Base-by-base conservation (phyloP, 2,888 invertebrate species). In the Imbricaverruca yamaguchii region DNA sequence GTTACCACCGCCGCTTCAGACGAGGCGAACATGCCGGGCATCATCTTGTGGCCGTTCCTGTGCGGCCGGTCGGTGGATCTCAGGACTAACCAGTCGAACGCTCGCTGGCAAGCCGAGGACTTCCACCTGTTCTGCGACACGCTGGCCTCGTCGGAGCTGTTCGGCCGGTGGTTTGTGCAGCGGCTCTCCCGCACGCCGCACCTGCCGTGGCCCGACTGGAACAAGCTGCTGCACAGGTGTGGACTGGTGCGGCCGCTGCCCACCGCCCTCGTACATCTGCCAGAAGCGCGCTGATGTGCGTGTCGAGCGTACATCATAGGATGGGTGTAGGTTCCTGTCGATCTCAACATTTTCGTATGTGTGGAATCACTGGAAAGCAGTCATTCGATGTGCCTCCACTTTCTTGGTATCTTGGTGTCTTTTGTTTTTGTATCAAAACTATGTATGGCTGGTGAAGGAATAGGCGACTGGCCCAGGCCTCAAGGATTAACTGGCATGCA, bases 121-220 rank as follows among this genome's bases (percentile, higher is more conserved):
- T 74, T 74, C 74, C 74, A 74, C 74, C 55, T 74, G 74, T 74
- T 74, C 74, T 74, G 74, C 74, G 74, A 74, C 74, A 74, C 74
- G 55, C 74, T 74, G 55, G 74, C 74, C 55, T 74, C 74, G 74
- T 10, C 53, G 53, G 53, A 53, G 74, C 74, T 74, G 21, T 74
- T 74, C 74, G 21, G 55, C 55, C 74, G 55, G 9, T 74, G 74
- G 74, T 74, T 74, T 23, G 74, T 74, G 18, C 21, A 21, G 55
- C 53, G 74, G 9, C 74, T 74, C 10, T 53, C 18, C 21, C 23
- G 53, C 74, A 21, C 74, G 18, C 74, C 74, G 0, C 55, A 74
- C 74, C 74, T 74, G 74, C 55, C 74, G 21, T 2, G 21, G 55
- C 23, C 18, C 74, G 74, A 74, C 74, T 74, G 74, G 74, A 74